Conservation (phyloP, 2,113 vertebrate genomes). For the Nothobranchius furzeri region DNA sequence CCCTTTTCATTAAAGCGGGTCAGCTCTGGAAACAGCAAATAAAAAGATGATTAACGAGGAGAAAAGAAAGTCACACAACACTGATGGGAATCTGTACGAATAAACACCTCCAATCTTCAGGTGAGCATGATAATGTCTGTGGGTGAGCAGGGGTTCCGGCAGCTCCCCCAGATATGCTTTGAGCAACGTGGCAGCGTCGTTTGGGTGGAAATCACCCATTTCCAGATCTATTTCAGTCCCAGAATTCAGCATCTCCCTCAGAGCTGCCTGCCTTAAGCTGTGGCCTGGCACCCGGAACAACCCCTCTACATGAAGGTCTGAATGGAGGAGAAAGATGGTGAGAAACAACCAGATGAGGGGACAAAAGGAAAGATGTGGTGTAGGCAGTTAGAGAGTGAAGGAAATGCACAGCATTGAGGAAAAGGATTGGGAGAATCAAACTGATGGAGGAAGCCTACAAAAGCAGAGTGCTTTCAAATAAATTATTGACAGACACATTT, state of each 20-base stretch:
- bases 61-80: not conserved
- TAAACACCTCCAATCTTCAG: constrained; percentile 83
- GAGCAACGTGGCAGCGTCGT: constrained; percentile 92
- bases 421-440: constrained; percentile 45
- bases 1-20: constrained; percentile 89
- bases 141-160: constrained; percentile 93
- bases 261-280: constrained; percentile 90
- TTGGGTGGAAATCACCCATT: constrained; percentile 93
- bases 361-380: not conserved
- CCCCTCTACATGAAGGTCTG: constrained; percentile 93
- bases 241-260: constrained; percentile 91
- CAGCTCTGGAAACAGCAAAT: constrained; percentile 79
- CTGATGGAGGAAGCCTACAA: constrained; percentile 31
- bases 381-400: constrained; percentile 28
- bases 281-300: constrained; percentile 97
- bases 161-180: constrained; percentile 94
- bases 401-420: constrained; percentile 26
- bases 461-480: constrained; percentile 74
- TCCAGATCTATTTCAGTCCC: constrained; percentile 92
- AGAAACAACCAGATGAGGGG: constrained; percentile 6
- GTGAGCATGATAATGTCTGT: constrained; percentile 92
- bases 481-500: constrained; percentile 72
- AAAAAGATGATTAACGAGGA: constrained; percentile 8
- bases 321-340: constrained; percentile 11
- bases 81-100: not conserved